These are phyloP conservation scores for Pogonognathellus flavescens DNA, from an alignment of 1,140 invertebrate species.

Conservation along the genomic window DNA sequence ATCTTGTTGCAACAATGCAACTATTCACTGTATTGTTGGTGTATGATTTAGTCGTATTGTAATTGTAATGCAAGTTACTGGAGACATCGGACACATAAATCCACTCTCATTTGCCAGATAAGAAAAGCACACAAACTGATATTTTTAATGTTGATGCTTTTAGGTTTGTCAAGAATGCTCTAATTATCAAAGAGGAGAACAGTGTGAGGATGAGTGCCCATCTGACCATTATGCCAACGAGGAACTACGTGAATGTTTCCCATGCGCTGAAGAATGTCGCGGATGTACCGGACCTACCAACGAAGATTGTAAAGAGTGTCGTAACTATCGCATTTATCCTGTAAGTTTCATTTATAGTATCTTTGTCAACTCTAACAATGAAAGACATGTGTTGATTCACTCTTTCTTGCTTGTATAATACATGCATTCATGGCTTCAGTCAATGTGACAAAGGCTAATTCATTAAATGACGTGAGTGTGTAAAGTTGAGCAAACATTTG, in stretches of 20 bases:
- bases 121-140: slow-evolving; percentile 32
- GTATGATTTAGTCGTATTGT: too few species aligned
- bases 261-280: slow-evolving; percentile 85
- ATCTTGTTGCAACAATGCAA: too few species aligned
- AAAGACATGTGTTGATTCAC: background rate
- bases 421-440: background rate
- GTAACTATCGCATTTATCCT: slow-evolving; percentile 86
- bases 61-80: too few species aligned
- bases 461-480: background rate
- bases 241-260: slow-evolving; percentile 77
- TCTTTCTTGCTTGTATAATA: background rate
- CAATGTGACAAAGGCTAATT: slow-evolving; percentile 5
- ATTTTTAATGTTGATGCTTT: slow-evolving; percentile 9
- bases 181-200: slow-evolving; percentile 86
- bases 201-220: slow-evolving; percentile 92
- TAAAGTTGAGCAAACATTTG: slow-evolving; percentile 12
- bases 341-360: slow-evolving; percentile 68
- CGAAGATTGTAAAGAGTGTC: slow-evolving; percentile 85
- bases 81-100: too few species aligned
- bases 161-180: slow-evolving; percentile 83
- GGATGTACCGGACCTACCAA: slow-evolving; percentile 85
- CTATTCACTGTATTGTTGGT: too few species aligned
- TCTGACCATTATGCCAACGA: slow-evolving; percentile 86
- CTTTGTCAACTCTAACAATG: background rate
- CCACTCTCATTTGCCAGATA: background rate